A percentile compares a stretch with the other conserved stretches of the same genome.
Conservation (phyloP, 1,140 invertebrate genomes). For the Anthonomus grandis region DNA sequence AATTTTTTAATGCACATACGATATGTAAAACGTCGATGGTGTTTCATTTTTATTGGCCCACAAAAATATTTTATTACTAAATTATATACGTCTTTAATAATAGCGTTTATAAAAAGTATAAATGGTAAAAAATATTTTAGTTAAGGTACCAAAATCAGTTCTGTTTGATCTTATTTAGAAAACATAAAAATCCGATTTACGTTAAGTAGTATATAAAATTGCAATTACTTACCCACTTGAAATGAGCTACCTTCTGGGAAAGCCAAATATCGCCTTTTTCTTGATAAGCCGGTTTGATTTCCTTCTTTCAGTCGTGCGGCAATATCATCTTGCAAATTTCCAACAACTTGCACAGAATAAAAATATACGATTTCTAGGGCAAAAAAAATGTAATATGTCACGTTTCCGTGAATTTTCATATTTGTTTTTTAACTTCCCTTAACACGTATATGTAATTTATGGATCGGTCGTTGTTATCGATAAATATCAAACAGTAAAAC, state of each 20-base stretch:
- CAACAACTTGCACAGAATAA: neutral
- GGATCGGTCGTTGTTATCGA: too few species aligned
- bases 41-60: too few species aligned
- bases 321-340: slow-evolving; percentile 28
- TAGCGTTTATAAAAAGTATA: too few species aligned
- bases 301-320: slow-evolving; percentile 11
- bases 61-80: too few species aligned
- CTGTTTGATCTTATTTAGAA: neutral
- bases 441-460: too few species aligned
- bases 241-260: slow-evolving; percentile 64
- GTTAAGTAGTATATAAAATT: too few species aligned
- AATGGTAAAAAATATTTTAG: too few species aligned
- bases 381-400: neutral
- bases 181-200: too few species aligned
- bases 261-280: slow-evolving; percentile 68
- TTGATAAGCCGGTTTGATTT: slow-evolving; percentile 49
- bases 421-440: neutral
- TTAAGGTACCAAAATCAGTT: neutral
- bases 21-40: too few species aligned
- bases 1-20: too few species aligned
- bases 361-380: neutral
- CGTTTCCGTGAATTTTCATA: neutral
- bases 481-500: neutral
- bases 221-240: slow-evolving; percentile 57
- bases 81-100: too few species aligned